Evolutionary conservation across 2,113 vertebrate genomes (phyloP), one percentile per base, ranked within the genome.

Genomic region (Oriolus oriolus): DNA sequence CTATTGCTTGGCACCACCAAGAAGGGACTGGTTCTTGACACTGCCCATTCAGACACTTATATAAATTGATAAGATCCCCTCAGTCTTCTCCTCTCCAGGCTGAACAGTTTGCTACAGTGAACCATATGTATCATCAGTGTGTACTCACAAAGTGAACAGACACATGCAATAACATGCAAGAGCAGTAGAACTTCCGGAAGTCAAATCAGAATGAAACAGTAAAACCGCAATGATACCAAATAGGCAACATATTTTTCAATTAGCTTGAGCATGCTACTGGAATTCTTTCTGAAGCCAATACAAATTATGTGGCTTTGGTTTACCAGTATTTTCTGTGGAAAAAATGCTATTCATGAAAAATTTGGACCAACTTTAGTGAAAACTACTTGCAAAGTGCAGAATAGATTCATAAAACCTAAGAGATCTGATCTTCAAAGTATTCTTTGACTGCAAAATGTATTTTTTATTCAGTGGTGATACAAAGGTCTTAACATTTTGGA

Each of bases 1-100:
- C 54, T 41, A 8, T 11, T 61, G 12, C 18, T 28, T 54, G 49
- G 10, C 26, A 54, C 27, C 54, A 41, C 11, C 0, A 1, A 47
- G 54, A 31, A 66, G 19, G 30, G 18, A 7, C 26, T 42, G 15
- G 31, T 3, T 77, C 35, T 27, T 69, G 47, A 49, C 26, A 16
- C 10, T 3, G 2, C 54, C 28, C 1, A 0, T 41, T 53, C 26
- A 75, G 61, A 76, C 15, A 22, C 30, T 31, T 30, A 8, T 0
- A 13, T 10, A 39, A 16, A 30, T 17, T 31, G 53, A 18, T 47
- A 41, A 83, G n/a, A 41, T 27, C 30, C 45, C 26, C 19, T 54
- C 47, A 16, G 21, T 11, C 31, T 53, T 28, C 28, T 21, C 20
- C 28, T n/a, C 24, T 63, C n/a, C 54, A 35, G 30, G n/a, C 21